These are phyloP conservation scores for Oostethus manadensis DNA, from an alignment of 2,113 vertebrate genomes.

Conservation along the genomic window DNA sequence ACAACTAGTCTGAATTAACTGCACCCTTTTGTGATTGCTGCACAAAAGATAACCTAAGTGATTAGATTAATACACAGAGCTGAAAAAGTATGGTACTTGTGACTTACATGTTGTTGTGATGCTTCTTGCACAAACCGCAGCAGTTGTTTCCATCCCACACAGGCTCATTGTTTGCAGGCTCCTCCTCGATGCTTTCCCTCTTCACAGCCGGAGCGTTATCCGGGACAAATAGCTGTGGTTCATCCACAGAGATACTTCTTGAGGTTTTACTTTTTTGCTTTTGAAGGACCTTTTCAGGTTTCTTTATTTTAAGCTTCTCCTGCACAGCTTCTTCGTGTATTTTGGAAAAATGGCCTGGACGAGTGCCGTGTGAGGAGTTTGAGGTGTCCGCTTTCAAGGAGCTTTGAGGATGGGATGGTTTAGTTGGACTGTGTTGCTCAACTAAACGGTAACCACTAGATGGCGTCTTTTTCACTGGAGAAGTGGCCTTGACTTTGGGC, in stretches of 20 bases:
- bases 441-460: constrained; percentile 30
- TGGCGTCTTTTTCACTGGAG: constrained; percentile 46
- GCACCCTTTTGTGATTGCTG: background rate
- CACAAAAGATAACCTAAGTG: background rate
- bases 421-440: constrained; percentile 43
- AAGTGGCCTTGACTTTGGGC: constrained; percentile 45
- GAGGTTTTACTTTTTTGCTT: constrained; percentile 83
- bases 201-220: constrained; percentile 91
- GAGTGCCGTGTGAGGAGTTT: constrained; percentile 11
- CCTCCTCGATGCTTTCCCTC: constrained; percentile 81
- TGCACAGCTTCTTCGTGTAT: constrained; percentile 73
- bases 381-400: constrained; percentile 32
- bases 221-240: constrained; percentile 92
- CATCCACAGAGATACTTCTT: constrained; percentile 88
- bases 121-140: constrained; percentile 92
- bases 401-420: constrained; percentile 27
- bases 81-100: background rate
- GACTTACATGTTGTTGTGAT: constrained; percentile 86
- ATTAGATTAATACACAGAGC: background rate
- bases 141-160: constrained; percentile 89
- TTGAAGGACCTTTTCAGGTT: constrained; percentile 78
- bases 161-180: constrained; percentile 72
- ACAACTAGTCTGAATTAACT: background rate
- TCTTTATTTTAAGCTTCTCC: constrained; percentile 79
- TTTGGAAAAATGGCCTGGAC: constrained; percentile 59